A percentile compares a stretch with the other conserved stretches of the same genome.
Evolutionary conservation across 2,888 invertebrate genomes (phyloP).

Genomic region (Koerneria pararmatus): DNA sequence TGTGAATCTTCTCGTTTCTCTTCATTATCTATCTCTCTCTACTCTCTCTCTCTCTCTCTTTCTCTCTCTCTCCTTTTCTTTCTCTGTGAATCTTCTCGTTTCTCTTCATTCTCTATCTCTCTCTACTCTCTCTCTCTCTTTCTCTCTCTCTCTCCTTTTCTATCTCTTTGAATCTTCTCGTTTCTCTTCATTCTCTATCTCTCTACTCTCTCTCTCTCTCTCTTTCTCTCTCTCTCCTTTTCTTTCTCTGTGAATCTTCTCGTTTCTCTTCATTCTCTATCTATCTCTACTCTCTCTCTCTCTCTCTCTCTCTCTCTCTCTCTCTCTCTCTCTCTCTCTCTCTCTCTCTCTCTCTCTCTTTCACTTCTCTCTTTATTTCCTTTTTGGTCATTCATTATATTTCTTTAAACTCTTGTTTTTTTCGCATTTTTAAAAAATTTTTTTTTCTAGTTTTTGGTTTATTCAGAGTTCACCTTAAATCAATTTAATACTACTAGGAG

Average conservation of each 20-base stretch:
- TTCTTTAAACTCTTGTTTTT: no score
- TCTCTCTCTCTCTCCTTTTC: constrained; percentile 1
- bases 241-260: no score
- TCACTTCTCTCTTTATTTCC: constrained; percentile 1
- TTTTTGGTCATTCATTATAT: background rate
- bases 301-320: background rate
- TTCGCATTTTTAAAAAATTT: no score
- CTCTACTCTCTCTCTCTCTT: background rate
- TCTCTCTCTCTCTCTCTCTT: background rate
- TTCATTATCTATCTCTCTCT: background rate
- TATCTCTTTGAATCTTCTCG: constrained; percentile 3
- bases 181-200: background rate
- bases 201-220: background rate
- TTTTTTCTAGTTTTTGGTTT: no score
- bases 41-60: background rate
- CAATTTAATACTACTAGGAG: no score
- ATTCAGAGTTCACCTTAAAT: no score
- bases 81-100: background rate
- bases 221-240: no score
- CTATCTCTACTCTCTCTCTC: constrained; percentile 13
- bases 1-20: background rate
- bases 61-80: background rate
- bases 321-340: constrained; percentile 4
- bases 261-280: constrained; percentile 10
- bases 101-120: background rate